Evolutionary conservation across 1,140 invertebrate species (phyloP).

Genomic region (Lepidostoma basale): DNA sequence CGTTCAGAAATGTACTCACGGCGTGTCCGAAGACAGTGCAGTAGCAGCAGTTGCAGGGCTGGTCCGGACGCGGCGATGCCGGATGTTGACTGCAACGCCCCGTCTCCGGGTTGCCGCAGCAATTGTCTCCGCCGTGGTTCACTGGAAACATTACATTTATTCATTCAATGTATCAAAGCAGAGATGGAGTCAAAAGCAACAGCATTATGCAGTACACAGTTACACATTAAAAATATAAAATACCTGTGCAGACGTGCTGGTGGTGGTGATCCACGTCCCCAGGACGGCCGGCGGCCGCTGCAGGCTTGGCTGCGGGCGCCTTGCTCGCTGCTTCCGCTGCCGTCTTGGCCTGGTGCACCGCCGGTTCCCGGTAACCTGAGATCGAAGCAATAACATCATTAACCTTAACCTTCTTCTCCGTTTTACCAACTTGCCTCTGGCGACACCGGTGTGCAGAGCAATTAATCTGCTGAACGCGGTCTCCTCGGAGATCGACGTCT

Average conservation of each 20-base stretch:
- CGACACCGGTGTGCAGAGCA: no score
- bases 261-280: neutral
- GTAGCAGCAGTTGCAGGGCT: constrained; percentile 58
- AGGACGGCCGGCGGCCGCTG: neutral
- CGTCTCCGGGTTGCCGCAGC: neutral
- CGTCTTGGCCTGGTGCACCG: neutral
- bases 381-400: no score
- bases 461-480: no score
- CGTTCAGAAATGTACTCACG: no score
- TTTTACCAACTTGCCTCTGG: no score
- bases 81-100: constrained; percentile 34
- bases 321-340: neutral
- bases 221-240: no score
- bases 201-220: no score
- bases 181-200: no score
- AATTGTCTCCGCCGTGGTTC: constrained; percentile 14
- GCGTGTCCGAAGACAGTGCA: constrained; percentile 59
- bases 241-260: constrained; percentile 20
- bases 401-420: no score
- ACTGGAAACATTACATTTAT: constrained; percentile 8
- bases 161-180: no score
- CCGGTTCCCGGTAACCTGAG: neutral
- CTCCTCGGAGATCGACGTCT: no score
- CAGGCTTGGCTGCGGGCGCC: neutral
- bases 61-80: constrained; percentile 45